phyloP scores from a whole-genome alignment of 1,140 invertebrate species.

The Batillaria attramentaria region DNA sequence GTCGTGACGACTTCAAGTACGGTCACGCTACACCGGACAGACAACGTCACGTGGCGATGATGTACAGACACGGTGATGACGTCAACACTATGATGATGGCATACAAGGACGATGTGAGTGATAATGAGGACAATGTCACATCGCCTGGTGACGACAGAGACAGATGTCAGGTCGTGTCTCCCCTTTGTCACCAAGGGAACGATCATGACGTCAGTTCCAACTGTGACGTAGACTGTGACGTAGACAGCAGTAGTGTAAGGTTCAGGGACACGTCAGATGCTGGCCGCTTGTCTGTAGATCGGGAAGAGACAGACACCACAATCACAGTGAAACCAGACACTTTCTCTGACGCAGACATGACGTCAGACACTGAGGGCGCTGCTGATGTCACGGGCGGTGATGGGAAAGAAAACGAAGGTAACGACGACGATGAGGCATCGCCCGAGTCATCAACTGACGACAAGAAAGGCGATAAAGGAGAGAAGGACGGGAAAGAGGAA shows the following conservation, averaged over 20 bases:
- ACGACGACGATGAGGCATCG: neutral
- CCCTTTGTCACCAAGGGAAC: no score
- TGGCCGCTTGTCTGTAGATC: neutral
- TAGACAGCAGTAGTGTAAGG: neutral
- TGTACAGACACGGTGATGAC: no score
- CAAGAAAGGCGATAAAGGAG: conserved; percentile 16
- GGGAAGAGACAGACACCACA: neutral
- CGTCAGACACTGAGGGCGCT: conserved; percentile 15
- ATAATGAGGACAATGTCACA: no score
- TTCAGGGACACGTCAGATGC: neutral
- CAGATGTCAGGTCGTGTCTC: no score
- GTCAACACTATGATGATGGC: no score
- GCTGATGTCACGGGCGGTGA: conserved; percentile 1
- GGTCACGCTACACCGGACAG: no score
- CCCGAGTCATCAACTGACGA: neutral
- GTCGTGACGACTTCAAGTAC: no score
- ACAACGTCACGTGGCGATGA: no score
- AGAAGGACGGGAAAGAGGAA: conserved; percentile 31
- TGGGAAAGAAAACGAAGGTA: conserved; percentile 18
- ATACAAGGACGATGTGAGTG: no score
- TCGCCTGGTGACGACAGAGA: no score
- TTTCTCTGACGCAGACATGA: conserved; percentile 16
- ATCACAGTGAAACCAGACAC: neutral
- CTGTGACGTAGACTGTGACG: no score
- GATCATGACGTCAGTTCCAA: no score